Base-by-base conservation (phyloP, 2,888 invertebrate genomes). In the Lasius platythorax region DNA sequence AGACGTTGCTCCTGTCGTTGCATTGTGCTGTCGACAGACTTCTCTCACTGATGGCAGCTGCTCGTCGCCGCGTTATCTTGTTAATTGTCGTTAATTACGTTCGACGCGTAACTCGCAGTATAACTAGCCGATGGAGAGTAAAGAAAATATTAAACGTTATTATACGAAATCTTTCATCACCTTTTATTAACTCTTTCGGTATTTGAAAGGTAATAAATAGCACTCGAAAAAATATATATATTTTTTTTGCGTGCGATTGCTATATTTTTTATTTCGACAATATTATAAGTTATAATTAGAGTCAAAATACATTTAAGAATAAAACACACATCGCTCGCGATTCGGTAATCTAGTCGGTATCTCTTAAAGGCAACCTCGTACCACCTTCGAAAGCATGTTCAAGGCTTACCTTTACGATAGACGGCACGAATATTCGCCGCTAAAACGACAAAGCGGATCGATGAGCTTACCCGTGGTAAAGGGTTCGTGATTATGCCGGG, bases 401-500 rank as follows among this genome's bases (percentile, higher is more conserved):
- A 85, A 82, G 84, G 83, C 87, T 89, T 89, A 89, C 86, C 72
- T 90, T 88, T 88, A 88, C 87, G 88, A 89, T 87, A 85, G 86
- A 79, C 84, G 78, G 84, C 46, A 79, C 75, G 84, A 79, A 88
- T 89, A 88, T 85, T 86, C 82, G 61, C 84, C 28, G 72, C 43
- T 73, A 82, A 82, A 89, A 88, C 83, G 88, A 85, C 89, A 83
- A 87, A 86, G 83, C 85, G 89, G 89, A 89, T 89, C 89, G 88
- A 90, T 87, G 85, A 81, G 79, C 70, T 83, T 85, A 82, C 75
- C 28, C 72, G 81, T 70, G 87, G 91, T 72, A 92, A 92, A 93
- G 92, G 92, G 92, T 93, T 93, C 90, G 93, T 93, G 93, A 94
- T 94, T 94, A 93, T 92, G 91, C 5, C 88, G 87, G 83, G 37